Evolutionary conservation across 2,113 vertebrate species (phyloP), one percentile per base, ranked within the genome.

Genomic region (Corvus hawaiiensis): DNA sequence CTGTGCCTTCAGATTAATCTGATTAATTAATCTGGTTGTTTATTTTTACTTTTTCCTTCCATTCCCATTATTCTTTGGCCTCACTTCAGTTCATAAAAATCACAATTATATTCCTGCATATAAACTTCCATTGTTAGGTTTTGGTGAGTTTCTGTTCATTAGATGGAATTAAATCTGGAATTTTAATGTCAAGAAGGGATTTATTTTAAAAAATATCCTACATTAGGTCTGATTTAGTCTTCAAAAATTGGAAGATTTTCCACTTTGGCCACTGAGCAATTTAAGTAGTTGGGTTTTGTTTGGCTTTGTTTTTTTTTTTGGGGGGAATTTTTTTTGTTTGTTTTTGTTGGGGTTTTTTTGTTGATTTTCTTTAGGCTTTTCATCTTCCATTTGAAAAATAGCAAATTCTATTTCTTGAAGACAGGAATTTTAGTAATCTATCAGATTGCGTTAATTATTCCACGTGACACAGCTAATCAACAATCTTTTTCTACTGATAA

Each of bases 221-320:
- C 8, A 48, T 52, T 79, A 52, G 3, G 12, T 37, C 26, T 6
- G 8, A n/a, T 79, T 85, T 37, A 37, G 14, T 56, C 44, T 83
- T 85, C 13, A 55, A 33, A 43, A 61, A 2, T 76, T 68, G 13
- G 54, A 90, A 68, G 32, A 49, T 41, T 90, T 61, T 80, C 24
- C 3, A 3, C 26, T 67, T 93, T 41, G 12, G 1, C 16, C 5
- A 1, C 21, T 8, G 37, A 80, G 3, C 0, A 5, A 51, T 82
- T 51, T n/a, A 30, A 5, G 16, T 15, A 18, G 14, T 10, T 14
- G 19, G 8, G 15, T 19, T 46, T 79, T 46, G 19, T 56, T 84
- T 44, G 9, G 1, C 19, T 49, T 43, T 32, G 4, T 1, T 46
- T 27, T 37, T 46, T 12, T 13, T 6, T 32, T 52, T 24, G 20